Conservation (phyloP, 2,113 vertebrate genomes). For the Athene cunicularia region DNA sequence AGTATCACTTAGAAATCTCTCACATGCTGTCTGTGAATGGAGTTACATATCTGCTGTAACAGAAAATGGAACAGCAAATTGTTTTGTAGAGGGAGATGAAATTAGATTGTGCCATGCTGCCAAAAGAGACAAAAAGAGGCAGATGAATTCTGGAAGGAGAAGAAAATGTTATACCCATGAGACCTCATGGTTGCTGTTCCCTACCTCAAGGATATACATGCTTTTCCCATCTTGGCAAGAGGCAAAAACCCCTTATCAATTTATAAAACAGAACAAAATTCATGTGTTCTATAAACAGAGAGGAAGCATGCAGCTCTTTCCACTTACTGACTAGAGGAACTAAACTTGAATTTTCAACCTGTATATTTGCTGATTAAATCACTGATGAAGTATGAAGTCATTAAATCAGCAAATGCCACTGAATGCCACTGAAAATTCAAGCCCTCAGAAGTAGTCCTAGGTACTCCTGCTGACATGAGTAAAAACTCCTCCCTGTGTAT, state of each 20-base stretch:
- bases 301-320: not conserved
- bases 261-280: not conserved
- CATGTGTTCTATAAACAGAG: not conserved
- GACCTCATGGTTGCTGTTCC: not conserved
- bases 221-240: not conserved
- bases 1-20: conserved; percentile 68
- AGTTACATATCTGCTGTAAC: conserved; percentile 40
- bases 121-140: conserved; percentile 26
- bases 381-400: not conserved
- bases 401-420: not conserved
- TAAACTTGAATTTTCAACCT: not conserved
- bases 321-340: not conserved
- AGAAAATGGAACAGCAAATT: conserved; percentile 53
- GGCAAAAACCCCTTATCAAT: not conserved
- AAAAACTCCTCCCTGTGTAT: not conserved
- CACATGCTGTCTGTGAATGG: not conserved
- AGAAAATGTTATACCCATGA: not conserved
- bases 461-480: not conserved
- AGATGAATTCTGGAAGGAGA: conserved; percentile 14
- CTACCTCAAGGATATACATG: not conserved
- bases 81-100: conserved; percentile 18
- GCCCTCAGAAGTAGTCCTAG: not conserved
- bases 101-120: conserved; percentile 26
- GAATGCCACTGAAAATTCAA: not conserved
- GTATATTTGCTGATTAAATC: not conserved